These are phyloP conservation scores for Tupaia tana DNA, from an alignment of 2,113 vertebrate genomes.

Conservation along the genomic window DNA sequence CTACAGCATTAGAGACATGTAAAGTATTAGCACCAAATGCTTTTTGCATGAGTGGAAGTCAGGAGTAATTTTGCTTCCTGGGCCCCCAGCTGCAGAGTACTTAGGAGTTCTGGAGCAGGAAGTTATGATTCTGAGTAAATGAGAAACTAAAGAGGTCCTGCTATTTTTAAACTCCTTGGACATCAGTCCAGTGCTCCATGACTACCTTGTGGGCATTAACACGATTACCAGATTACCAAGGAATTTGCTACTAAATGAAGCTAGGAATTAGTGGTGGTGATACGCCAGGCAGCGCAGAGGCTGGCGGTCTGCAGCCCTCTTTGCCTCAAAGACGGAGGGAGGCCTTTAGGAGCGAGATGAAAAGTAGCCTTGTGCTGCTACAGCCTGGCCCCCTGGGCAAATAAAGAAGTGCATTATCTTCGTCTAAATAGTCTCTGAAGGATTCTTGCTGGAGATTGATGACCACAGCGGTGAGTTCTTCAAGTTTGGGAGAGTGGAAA, in stretches of 20 bases:
- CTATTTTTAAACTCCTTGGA: constrained; percentile 15
- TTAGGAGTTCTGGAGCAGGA: constrained; percentile 13
- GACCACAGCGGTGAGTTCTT: constrained; percentile 35
- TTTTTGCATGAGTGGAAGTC: constrained; percentile 46
- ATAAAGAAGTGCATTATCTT: constrained; percentile 71
- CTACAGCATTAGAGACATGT: neutral
- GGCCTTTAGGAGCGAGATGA: constrained; percentile 59
- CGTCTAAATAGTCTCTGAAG: constrained; percentile 70
- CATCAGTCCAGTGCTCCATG: neutral
- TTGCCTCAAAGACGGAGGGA: constrained; percentile 11
- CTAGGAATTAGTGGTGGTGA: constrained; percentile 33
- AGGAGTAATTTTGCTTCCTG: constrained; percentile 27
- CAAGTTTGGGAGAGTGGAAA: constrained; percentile 29
- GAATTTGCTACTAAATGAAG: constrained; percentile 59
- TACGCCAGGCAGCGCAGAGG: neutral
- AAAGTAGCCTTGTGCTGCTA: constrained; percentile 59
- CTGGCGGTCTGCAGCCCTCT: neutral
- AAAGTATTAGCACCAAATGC: neutral
- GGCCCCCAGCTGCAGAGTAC: neutral
- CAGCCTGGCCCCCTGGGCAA: constrained; percentile 69
- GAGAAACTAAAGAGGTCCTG: constrained; percentile 35
- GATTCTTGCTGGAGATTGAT: constrained; percentile 69
- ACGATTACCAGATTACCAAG: constrained; percentile 49
- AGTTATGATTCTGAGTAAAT: constrained; percentile 32
- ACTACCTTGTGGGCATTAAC: neutral